These are phyloP conservation scores for Xestoiulus laeticollis DNA, from an alignment of 2,888 invertebrate species.

Conservation along the genomic window DNA sequence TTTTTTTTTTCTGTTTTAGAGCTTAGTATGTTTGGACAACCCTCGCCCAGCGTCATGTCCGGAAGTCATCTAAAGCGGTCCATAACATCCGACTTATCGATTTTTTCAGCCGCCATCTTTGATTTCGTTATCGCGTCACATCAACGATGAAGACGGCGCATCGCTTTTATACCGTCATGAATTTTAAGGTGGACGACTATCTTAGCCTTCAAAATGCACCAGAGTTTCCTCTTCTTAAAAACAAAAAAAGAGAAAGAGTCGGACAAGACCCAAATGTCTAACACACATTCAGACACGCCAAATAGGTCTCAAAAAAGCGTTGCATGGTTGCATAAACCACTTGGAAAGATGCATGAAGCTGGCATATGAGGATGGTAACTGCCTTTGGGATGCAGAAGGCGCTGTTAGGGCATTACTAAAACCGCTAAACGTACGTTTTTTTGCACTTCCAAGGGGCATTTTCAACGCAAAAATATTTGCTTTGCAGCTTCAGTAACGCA, in stretches of 20 bases:
- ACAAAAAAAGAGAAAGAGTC: neutral
- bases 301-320: neutral
- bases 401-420: neutral
- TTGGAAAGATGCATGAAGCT: neutral
- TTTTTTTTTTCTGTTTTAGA: too few relatives aligned
- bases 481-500: neutral
- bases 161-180: constrained; percentile 31
- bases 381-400: neutral
- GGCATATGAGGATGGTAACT: neutral
- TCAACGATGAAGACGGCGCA: neutral
- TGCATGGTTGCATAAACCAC: neutral
- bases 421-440: neutral
- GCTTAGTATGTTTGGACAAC: neutral
- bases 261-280: neutral
- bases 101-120: constrained; percentile 23
- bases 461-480: neutral
- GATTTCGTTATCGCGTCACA: constrained; percentile 24
- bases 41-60: neutral
- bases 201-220: neutral
- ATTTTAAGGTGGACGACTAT: constrained; percentile 41
- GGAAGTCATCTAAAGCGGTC: neutral
- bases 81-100: constrained; percentile 1
- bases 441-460: neutral
- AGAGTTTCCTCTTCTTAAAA: neutral
- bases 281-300: neutral